phyloP scores from a whole-genome alignment of 2,888 invertebrate species.

The Polydrusus cervinus region DNA sequence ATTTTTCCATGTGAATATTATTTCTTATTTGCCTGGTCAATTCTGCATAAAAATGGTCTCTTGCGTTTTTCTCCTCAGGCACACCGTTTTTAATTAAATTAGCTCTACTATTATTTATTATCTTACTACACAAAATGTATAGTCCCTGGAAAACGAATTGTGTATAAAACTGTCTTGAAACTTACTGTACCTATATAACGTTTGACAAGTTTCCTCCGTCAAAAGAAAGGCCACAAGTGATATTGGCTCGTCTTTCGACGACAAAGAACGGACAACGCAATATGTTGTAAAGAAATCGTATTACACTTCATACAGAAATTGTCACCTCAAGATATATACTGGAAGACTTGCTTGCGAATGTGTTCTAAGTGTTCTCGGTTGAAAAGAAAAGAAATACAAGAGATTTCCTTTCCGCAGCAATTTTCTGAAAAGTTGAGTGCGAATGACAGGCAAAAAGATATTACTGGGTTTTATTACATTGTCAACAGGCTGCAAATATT shows the following conservation, averaged over 20 bases:
- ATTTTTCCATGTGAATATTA: no score
- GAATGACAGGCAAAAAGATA: not conserved
- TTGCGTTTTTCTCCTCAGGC: no score
- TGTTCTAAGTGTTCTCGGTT: not conserved
- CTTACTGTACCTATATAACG: no score
- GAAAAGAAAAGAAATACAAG: conserved; percentile 3
- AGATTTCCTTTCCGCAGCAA: not conserved
- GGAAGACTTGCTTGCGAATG: not conserved
- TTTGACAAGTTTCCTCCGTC: not conserved
- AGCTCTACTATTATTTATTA: no score
- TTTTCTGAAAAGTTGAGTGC: not conserved
- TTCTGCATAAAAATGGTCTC: no score
- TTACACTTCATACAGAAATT: not conserved
- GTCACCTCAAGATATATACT: conserved; percentile 10
- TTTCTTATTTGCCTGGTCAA: no score
- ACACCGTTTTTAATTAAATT: no score
- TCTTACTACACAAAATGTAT: no score
- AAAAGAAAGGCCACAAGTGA: not conserved
- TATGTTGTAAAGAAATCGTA: not conserved
- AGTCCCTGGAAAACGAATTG: no score
- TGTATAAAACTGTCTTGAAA: no score
- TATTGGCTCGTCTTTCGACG: not conserved
- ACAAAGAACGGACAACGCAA: not conserved
- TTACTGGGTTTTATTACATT: not conserved
- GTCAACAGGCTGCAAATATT: not conserved